Conservation (phyloP, 2,888 invertebrate genomes). For the Pyrrhia umbra region DNA sequence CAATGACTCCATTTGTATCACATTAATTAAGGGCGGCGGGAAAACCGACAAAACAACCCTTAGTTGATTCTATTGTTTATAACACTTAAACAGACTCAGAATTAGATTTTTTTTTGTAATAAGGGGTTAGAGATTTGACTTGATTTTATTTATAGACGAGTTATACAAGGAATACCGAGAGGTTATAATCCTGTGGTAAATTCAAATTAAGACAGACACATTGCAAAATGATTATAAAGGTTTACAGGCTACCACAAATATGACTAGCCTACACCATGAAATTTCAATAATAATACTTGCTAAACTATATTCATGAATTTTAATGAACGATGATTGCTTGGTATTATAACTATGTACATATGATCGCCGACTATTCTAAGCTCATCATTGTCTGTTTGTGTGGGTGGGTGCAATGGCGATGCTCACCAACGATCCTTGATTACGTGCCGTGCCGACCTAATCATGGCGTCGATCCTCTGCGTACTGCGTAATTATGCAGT, state of each 20-base stretch:
- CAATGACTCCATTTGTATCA: slow-evolving; percentile 1
- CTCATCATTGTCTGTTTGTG: slow-evolving; percentile 52
- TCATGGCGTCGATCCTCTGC: slow-evolving; percentile 60
- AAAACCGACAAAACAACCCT: slow-evolving; percentile 5
- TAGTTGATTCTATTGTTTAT: slow-evolving; percentile 1
- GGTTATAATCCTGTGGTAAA: neutral
- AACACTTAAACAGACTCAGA: slow-evolving; percentile 1
- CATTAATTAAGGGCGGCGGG: slow-evolving; percentile 6
- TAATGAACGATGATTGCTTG: neutral
- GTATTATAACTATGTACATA: neutral
- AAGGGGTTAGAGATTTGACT: neutral
- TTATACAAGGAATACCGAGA: too few species aligned
- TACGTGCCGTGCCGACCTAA: slow-evolving; percentile 61
- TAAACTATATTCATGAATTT: neutral
- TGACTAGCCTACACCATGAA: neutral
- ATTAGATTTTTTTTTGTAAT: neutral
- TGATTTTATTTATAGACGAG: neutral
- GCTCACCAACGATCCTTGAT: slow-evolving; percentile 66
- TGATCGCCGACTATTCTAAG: slow-evolving; percentile 19
- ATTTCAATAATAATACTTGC: slow-evolving; percentile 1
- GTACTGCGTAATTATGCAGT: slow-evolving; percentile 65
- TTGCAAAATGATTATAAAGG: too few species aligned
- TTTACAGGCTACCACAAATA: too few species aligned
- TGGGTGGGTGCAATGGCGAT: slow-evolving; percentile 45
- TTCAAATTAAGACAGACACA: too few species aligned